Percentiles rank a stretch among this genome's conserved stretches.
Conservation (phyloP, 2,113 vertebrate species). For the Empidonax alnorum region DNA sequence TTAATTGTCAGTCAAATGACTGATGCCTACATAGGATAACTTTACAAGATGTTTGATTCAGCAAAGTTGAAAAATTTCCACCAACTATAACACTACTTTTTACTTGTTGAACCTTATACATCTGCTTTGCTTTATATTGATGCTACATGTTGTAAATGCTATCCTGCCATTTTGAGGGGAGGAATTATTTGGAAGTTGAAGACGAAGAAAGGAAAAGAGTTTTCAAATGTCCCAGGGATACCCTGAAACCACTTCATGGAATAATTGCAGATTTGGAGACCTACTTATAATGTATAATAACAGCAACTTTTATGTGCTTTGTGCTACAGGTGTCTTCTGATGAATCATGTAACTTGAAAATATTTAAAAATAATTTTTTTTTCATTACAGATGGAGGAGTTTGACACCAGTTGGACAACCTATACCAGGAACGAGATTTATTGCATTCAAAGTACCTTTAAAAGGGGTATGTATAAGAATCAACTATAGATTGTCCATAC, state of each 20-base stretch:
- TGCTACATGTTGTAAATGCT: not conserved
- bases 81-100: not conserved
- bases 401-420: slow-evolving; percentile 72
- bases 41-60: not conserved
- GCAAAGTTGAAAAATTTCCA: not conserved
- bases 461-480: slow-evolving; percentile 73
- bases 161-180: not conserved
- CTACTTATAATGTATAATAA: not conserved
- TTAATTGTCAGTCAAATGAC: not conserved
- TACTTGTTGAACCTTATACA: not conserved
- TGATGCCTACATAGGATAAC: not conserved
- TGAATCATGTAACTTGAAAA: not conserved
- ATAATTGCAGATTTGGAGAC: not conserved
- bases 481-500: not conserved
- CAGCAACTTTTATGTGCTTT: not conserved
- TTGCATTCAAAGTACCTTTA: slow-evolving; percentile 78
- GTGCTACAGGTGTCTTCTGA: not conserved
- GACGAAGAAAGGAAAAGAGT: not conserved
- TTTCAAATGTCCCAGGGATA: not conserved
- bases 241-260: not conserved
- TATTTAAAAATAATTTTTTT: not conserved
- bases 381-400: slow-evolving; percentile 73
- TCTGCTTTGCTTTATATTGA: not conserved
- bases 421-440: slow-evolving; percentile 73
- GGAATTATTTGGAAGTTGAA: not conserved